phyloP scores from a whole-genome alignment of 1,140 invertebrate genomes.

The Drosophila tsacasi region DNA sequence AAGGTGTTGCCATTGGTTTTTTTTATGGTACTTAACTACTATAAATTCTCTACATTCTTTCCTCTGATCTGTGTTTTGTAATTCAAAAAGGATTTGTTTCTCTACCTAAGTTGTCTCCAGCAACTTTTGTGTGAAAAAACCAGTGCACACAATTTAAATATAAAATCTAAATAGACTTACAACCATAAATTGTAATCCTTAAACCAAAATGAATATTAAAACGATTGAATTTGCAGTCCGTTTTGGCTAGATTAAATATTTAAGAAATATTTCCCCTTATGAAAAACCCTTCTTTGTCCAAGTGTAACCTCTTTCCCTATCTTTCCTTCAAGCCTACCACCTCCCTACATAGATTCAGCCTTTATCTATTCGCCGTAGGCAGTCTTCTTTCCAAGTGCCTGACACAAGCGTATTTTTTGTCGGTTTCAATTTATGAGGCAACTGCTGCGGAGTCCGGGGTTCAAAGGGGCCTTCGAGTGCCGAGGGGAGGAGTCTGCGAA shows the following conservation, averaged over 20 bases:
- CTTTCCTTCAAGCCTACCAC: background rate
- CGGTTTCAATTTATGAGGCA: constrained; percentile 78
- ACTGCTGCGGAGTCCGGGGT: constrained; percentile 24
- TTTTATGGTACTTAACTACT: too few species aligned
- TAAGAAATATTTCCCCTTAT: background rate
- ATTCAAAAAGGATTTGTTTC: too few species aligned
- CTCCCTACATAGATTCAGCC: constrained; percentile 14
- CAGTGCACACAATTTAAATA: too few species aligned
- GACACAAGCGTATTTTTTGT: constrained; percentile 63
- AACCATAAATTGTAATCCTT: background rate
- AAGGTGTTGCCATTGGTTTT: too few species aligned
- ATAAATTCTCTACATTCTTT: too few species aligned
- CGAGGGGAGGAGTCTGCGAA: constrained; percentile 29
- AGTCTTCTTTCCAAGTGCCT: constrained; percentile 46
- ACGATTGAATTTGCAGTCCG: background rate
- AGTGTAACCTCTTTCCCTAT: background rate
- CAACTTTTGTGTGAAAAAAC: too few species aligned
- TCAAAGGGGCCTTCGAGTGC: constrained; percentile 33
- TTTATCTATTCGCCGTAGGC: constrained; percentile 64
- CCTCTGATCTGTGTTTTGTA: too few species aligned
- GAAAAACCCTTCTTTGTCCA: background rate
- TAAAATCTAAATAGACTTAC: too few species aligned
- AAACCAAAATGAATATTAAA: background rate
- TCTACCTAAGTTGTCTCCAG: too few species aligned
- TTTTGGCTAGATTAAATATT: background rate